Evolutionary conservation across 2,888 invertebrate species (phyloP).

Genomic region (Calephelis perditalis): DNA sequence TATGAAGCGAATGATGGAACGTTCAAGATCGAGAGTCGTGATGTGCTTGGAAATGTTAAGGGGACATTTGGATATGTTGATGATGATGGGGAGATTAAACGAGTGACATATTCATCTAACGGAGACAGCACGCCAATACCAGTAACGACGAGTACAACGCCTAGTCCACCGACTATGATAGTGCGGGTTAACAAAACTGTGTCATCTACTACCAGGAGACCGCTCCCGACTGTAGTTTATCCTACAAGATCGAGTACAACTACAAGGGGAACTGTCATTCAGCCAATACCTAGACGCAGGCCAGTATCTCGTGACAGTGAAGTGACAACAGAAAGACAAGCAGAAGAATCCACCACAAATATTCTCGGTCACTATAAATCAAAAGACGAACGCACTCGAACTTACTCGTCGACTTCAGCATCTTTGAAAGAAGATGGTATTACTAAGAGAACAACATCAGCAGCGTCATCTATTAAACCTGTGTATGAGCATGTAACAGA

Average conservation of each 20-base stretch:
- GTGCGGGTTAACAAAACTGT: conserved; percentile 69
- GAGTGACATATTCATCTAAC: conserved; percentile 84
- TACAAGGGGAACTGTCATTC: conserved; percentile 80
- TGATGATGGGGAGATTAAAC: conserved; percentile 86
- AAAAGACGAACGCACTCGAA: conserved; percentile 49
- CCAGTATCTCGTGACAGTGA: conserved; percentile 50
- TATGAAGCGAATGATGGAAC: conserved; percentile 92
- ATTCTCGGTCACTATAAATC: conserved; percentile 53
- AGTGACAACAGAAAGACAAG: conserved; percentile 47
- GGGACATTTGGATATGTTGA: conserved; percentile 91
- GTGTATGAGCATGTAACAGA: conserved; percentile 71
- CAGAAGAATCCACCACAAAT: conserved; percentile 55
- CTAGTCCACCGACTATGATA: conserved; percentile 63
- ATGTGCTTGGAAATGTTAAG: conserved; percentile 87
- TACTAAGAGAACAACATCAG: conserved; percentile 62
- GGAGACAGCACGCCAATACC: conserved; percentile 67
- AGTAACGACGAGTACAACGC: conserved; percentile 52
- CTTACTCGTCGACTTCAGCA: conserved; percentile 47
- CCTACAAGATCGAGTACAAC: conserved; percentile 75
- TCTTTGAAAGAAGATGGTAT: conserved; percentile 49
- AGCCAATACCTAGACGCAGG: conserved; percentile 80
- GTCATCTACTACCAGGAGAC: conserved; percentile 75
- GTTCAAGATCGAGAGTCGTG: conserved; percentile 90
- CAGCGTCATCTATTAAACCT: conserved; percentile 64
- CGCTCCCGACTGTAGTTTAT: conserved; percentile 66